Conservation (phyloP, 2,113 vertebrate genomes). For the Sula dactylatra region DNA sequence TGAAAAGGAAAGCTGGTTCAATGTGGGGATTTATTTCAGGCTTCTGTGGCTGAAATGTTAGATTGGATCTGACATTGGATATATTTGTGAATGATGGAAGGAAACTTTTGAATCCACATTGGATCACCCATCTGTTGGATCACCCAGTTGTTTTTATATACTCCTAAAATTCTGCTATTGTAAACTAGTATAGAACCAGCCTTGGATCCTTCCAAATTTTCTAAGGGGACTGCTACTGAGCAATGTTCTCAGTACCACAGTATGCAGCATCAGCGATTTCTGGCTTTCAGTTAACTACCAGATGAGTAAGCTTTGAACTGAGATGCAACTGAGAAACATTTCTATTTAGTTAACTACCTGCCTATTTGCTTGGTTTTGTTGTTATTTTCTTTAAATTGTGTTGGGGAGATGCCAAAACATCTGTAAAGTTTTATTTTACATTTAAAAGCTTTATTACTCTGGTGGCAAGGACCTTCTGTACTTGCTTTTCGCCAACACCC, state of each 20-base stretch:
- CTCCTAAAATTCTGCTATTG: not conserved
- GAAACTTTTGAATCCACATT: not conserved
- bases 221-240: not conserved
- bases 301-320: not conserved
- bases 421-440: constrained; percentile 47
- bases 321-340: not conserved
- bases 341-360: constrained; percentile 26
- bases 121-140: not conserved
- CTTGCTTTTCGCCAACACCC: constrained; percentile 31
- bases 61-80: not conserved
- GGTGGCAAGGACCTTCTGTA: constrained; percentile 25
- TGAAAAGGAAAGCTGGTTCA: not conserved
- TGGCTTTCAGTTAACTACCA: not conserved
- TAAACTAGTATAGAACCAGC: not conserved
- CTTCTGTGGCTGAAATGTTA: not conserved
- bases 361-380: constrained; percentile 19
- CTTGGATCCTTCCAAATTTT: not conserved
- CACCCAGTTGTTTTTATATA: not conserved
- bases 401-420: constrained; percentile 22
- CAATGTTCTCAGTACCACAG: not conserved
- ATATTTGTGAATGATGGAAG: not conserved
- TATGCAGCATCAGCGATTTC: not conserved
- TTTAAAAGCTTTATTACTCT: constrained; percentile 35
- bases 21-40: not conserved
- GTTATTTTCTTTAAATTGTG: constrained; percentile 2